These are phyloP conservation scores for Mohoua ochrocephala DNA, from an alignment of 2,113 vertebrate species.

Conservation along the genomic window DNA sequence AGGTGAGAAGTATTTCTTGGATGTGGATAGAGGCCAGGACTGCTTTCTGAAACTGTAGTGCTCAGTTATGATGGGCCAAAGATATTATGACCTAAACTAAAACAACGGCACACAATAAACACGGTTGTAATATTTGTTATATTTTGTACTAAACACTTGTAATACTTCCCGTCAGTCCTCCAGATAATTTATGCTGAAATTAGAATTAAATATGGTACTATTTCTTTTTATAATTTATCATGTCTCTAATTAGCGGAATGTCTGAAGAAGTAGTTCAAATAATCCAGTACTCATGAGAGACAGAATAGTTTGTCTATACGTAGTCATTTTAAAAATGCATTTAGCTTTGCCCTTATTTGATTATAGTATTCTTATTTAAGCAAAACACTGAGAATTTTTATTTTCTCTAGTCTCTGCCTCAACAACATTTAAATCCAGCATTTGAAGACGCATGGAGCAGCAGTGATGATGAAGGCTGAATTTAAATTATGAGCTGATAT, in stretches of 20 bases:
- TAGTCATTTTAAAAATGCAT: background rate
- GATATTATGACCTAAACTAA: background rate
- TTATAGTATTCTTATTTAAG: background rate
- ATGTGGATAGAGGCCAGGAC: background rate
- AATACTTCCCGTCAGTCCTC: background rate
- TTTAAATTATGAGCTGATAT: background rate
- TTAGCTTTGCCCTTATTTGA: background rate
- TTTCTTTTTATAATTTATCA: background rate
- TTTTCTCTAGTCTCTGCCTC: conserved; percentile 67
- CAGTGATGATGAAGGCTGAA: conserved; percentile 85
- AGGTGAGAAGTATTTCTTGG: background rate
- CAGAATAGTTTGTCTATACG: background rate
- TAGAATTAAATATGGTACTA: background rate
- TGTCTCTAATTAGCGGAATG: background rate
- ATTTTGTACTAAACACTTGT: background rate
- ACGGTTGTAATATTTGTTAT: background rate
- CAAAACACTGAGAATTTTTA: background rate
- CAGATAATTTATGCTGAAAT: background rate
- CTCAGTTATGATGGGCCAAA: background rate
- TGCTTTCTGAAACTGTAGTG: background rate
- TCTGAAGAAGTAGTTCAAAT: background rate
- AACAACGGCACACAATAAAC: background rate
- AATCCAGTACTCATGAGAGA: background rate
- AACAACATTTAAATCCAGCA: conserved; percentile 73
- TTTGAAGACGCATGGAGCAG: conserved; percentile 93